phyloP scores from a whole-genome alignment of 1,140 invertebrate genomes.

The Lithobius niger region DNA sequence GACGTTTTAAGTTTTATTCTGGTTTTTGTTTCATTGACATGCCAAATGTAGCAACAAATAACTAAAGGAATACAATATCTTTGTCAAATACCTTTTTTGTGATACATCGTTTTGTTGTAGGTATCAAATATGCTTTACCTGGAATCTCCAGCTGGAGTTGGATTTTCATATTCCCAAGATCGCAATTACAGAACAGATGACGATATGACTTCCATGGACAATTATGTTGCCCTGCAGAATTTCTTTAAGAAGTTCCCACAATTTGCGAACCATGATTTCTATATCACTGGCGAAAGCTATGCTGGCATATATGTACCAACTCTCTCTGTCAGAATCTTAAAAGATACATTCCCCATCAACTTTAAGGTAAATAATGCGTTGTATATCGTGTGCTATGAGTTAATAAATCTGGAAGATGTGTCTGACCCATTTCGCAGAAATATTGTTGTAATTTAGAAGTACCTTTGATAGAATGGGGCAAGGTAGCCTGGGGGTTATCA shows the following conservation, averaged over 20 bases:
- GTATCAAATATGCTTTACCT: slow-evolving; percentile 41
- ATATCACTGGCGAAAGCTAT: slow-evolving; percentile 37
- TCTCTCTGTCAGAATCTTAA: slow-evolving; percentile 35
- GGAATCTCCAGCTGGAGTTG: slow-evolving; percentile 42
- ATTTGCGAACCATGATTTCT: slow-evolving; percentile 31
- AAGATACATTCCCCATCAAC: slow-evolving; percentile 27
- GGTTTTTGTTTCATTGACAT: no score
- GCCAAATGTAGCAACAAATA: no score
- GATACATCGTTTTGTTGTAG: slow-evolving; percentile 24
- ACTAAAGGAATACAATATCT: no score
- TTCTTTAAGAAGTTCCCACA: slow-evolving; percentile 40
- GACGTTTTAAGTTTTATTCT: no score
- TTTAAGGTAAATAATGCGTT: no score
- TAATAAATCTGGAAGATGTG: no score
- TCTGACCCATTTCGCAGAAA: no score
- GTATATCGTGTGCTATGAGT: no score
- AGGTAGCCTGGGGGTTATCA: no score
- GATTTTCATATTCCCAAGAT: slow-evolving; percentile 39
- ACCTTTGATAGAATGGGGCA: no score
- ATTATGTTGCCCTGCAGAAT: slow-evolving; percentile 34
- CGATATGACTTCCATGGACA: slow-evolving; percentile 31
- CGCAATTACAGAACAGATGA: slow-evolving; percentile 37
- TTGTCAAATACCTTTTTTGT: no score
- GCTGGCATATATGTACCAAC: slow-evolving; percentile 38
- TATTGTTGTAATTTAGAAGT: no score